These are phyloP conservation scores for Brachyistius frenatus DNA, from an alignment of 2,113 vertebrate genomes.

Conservation along the genomic window DNA sequence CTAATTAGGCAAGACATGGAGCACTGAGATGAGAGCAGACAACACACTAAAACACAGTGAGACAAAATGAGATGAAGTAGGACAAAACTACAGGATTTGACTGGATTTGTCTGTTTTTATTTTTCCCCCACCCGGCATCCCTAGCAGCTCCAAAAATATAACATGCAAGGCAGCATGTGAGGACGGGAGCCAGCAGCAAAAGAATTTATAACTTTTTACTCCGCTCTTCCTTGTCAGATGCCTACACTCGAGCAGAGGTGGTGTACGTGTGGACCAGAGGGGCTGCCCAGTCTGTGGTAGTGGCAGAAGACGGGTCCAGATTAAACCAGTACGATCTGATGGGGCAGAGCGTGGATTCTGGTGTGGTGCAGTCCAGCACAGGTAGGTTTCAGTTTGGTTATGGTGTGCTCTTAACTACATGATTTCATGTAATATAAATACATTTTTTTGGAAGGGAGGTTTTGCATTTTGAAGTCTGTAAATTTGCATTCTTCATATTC, in stretches of 20 bases:
- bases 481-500: not conserved
- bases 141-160: slow-evolving; percentile 33
- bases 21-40: slow-evolving; percentile 29
- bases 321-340: slow-evolving; percentile 98
- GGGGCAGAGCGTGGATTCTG: slow-evolving; percentile 95
- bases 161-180: slow-evolving; percentile 21
- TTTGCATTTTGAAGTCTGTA: not conserved
- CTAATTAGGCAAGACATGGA: slow-evolving; percentile 41
- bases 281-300: slow-evolving; percentile 94
- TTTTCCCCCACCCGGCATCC: slow-evolving; percentile 24
- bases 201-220: slow-evolving; percentile 33
- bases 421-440: not conserved
- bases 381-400: slow-evolving; percentile 80
- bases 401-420: too few species aligned
- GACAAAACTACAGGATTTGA: slow-evolving; percentile 9
- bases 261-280: slow-evolving; percentile 97
- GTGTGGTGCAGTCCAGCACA: slow-evolving; percentile 98
- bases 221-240: slow-evolving; percentile 83
- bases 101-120: slow-evolving; percentile 11
- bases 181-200: slow-evolving; percentile 19
- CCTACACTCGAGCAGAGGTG: slow-evolving; percentile 96
- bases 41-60: slow-evolving; percentile 16
- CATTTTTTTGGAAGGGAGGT: not conserved
- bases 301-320: slow-evolving; percentile 96
- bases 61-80: slow-evolving; percentile 32